Evolutionary conservation across 2,113 vertebrate species (phyloP).

Genomic region (Aspiorhynchus laticeps): DNA sequence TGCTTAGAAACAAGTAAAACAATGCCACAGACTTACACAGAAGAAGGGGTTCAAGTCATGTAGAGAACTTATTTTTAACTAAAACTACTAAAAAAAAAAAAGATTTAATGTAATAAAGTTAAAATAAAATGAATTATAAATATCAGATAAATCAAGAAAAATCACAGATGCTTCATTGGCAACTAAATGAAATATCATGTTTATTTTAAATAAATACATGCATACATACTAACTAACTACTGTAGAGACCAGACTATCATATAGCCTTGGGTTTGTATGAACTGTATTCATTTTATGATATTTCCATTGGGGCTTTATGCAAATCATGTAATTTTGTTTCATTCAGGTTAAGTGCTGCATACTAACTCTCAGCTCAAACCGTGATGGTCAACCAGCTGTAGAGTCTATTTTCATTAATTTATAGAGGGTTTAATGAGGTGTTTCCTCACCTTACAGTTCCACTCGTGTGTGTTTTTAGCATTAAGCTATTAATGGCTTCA

Average conservation of each 20-base stretch:
- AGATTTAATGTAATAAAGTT: no score
- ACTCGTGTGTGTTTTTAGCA: not conserved
- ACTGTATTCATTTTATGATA: not conserved
- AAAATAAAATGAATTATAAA: no score
- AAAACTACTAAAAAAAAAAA: no score
- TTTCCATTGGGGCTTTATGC: not conserved
- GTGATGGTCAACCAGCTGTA: not conserved
- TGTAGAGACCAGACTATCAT: not conserved
- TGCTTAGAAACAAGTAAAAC: no score
- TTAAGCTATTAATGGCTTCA: constrained; percentile 36
- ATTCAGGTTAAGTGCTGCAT: not conserved
- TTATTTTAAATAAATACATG: no score
- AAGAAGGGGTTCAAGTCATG: no score
- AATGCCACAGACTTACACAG: no score
- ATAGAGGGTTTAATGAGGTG: constrained; percentile 43
- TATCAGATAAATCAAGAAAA: no score
- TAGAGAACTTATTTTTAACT: no score
- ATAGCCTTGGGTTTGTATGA: not conserved
- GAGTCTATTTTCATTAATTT: not conserved
- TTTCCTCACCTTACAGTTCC: not conserved
- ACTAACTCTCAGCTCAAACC: not conserved
- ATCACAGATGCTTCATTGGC: no score
- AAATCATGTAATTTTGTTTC: not conserved
- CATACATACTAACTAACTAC: no score
- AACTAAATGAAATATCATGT: no score